Percentiles rank a stretch among this genome's conserved stretches.
These are phyloP conservation scores for Phymatocera aterrima DNA, from an alignment of 2,888 invertebrate genomes.

Conservation along the genomic window DNA sequence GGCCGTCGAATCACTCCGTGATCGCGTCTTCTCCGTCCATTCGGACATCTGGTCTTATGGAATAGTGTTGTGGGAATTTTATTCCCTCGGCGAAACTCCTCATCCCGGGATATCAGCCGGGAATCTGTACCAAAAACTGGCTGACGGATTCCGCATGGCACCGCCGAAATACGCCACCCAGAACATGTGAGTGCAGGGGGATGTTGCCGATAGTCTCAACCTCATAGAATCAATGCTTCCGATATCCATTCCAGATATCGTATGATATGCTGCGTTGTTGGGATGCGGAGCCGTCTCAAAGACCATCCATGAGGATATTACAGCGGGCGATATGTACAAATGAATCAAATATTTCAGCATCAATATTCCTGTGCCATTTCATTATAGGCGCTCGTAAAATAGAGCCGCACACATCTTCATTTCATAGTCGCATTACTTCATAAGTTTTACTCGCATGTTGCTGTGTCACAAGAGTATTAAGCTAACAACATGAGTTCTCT, in stretches of 20 bases:
- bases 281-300: slow-evolving; percentile 82
- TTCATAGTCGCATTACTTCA: no score
- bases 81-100: slow-evolving; percentile 87
- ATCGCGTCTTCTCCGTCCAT: slow-evolving; percentile 91
- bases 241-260: slow-evolving; percentile 75
- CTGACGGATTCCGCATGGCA: slow-evolving; percentile 89
- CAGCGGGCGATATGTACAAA: no score
- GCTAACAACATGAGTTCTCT: no score
- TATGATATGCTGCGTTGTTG: slow-evolving; percentile 91
- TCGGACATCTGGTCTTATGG: slow-evolving; percentile 95
- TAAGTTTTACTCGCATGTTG: no score
- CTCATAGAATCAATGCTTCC: neutral
- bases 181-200: slow-evolving; percentile 79
- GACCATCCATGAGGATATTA: no score
- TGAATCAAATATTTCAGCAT: no score
- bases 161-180: slow-evolving; percentile 88
- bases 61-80: slow-evolving; percentile 90
- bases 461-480: no score
- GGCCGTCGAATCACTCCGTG: slow-evolving; percentile 91
- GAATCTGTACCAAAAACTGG: slow-evolving; percentile 81
- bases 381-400: no score
- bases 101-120: slow-evolving; percentile 87
- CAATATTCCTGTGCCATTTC: no score
- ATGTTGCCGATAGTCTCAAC: neutral
- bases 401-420: no score